phyloP scores from a whole-genome alignment of 2,888 invertebrate genomes.

The Eucera pruinosa region DNA sequence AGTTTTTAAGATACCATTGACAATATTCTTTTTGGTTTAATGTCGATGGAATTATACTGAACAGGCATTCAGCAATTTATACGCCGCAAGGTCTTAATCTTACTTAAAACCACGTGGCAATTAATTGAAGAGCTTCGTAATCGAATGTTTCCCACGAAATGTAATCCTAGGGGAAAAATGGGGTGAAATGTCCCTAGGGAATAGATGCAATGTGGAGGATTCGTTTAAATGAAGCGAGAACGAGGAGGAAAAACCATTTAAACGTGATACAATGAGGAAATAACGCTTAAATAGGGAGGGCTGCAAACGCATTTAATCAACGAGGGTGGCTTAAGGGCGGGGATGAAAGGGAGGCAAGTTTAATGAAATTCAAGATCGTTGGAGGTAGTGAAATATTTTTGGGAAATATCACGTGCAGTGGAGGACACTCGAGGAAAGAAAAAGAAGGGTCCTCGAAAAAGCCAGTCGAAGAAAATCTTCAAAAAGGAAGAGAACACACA shows the following conservation, averaged over 20 bases:
- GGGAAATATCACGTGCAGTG: background rate
- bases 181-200: background rate
- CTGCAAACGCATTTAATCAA: constrained; percentile 13
- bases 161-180: background rate
- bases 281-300: background rate
- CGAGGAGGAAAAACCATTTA: background rate
- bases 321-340: background rate
- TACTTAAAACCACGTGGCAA: too few species aligned
- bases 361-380: constrained; percentile 8
- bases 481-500: background rate
- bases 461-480: background rate
- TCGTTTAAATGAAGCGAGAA: background rate
- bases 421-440: background rate
- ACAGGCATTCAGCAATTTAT: too few species aligned
- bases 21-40: too few species aligned
- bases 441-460: background rate
- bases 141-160: background rate
- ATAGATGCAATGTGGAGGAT: background rate
- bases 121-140: background rate
- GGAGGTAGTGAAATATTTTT: background rate
- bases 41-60: too few species aligned
- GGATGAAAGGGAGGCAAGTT: background rate
- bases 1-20: too few species aligned
- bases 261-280: constrained; percentile 7
- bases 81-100: too few species aligned